Evolutionary conservation across 1,140 invertebrate genomes (phyloP), one percentile per base, ranked within the genome.

Genomic region (Agrypnia vestita): DNA sequence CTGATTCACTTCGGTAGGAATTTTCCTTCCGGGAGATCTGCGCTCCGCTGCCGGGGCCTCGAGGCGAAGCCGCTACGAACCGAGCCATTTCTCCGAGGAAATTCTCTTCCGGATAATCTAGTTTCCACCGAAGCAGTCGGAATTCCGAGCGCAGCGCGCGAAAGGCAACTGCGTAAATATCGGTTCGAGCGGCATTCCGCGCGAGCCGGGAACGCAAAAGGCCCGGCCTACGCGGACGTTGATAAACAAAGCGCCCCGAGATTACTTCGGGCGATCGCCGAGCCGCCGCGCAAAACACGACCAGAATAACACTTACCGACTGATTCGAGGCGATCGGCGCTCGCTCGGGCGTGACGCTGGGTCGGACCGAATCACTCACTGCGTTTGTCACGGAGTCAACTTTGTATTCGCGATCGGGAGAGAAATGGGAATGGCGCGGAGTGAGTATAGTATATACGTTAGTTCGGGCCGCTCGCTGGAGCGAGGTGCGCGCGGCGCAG

Each of bases 211-310:
- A 17, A 10, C 67, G 49, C 67, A 62, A 62, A 47, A 51, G 47
- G 17, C 47, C 17, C 67, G 67, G 17, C 46, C 12, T 51, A 71
- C 59, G 12, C 17, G 59, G 59, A 51, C 67, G 47, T 71, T 25
- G 49, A 71, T 71, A 71, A 71, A 71, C 67, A 71, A 71, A 71
- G 46, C 67, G 3, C 15, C 19, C 9, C 47, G 67, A 71, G 46
- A 64, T 35, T 6, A 6, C 25, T 35, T 35, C 25, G 25, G 25
- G 25, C 61, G 55, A 19, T 64, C 11, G 21, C 11, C 10, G 61
- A 12, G n/a, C 0, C 19, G 0, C 19, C 9, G 1, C 6, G 19
- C 56, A 11, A 61, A 11, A 25, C 19, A 62, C 59, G 8, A 10
- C 10, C 8, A 51, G 25, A 53, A n/a, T 21, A 7, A 51, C 25